Evolutionary conservation across 2,797 vertebrate genomes (phyloP).

Genomic region (Sphaeramia orbicularis): DNA sequence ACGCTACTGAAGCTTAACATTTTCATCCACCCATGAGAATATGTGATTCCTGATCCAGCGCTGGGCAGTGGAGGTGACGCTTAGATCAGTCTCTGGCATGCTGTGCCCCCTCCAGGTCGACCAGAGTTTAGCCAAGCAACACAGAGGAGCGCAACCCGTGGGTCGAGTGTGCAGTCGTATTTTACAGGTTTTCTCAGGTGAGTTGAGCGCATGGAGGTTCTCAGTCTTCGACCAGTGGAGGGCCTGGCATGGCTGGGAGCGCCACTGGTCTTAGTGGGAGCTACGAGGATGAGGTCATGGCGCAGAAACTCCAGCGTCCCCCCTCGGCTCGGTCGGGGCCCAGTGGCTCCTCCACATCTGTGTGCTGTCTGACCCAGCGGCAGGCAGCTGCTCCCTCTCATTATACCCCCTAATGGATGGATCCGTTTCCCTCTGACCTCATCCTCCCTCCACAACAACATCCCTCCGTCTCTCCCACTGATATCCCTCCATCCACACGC

Average conservation of each 20-base stretch:
- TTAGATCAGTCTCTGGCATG: slow-evolving; percentile 69
- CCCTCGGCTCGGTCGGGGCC: slow-evolving; percentile 38
- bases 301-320: slow-evolving; percentile 38
- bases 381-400: slow-evolving; percentile 85
- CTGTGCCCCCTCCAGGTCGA: slow-evolving; percentile 52
- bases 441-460: slow-evolving; percentile 76
- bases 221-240: slow-evolving; percentile 24
- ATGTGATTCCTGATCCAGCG: slow-evolving; percentile 51
- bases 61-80: slow-evolving; percentile 41
- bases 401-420: slow-evolving; percentile 83
- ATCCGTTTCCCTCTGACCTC: slow-evolving; percentile 85
- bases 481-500: slow-evolving; percentile 41
- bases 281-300: slow-evolving; percentile 71
- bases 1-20: slow-evolving; percentile 42
- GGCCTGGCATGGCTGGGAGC: slow-evolving; percentile 8
- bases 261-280: slow-evolving; percentile 38
- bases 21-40: slow-evolving; percentile 59
- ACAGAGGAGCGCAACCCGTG: neutral
- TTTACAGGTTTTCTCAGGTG: slow-evolving; percentile 45
- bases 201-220: slow-evolving; percentile 36
- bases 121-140: slow-evolving; percentile 66
- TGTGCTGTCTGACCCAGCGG: slow-evolving; percentile 70
- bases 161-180: neutral
- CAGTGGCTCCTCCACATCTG: slow-evolving; percentile 76
- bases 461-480: slow-evolving; percentile 54